These are phyloP conservation scores for Morpho deidamia DNA, from an alignment of 2,888 invertebrate species.

Conservation along the genomic window DNA sequence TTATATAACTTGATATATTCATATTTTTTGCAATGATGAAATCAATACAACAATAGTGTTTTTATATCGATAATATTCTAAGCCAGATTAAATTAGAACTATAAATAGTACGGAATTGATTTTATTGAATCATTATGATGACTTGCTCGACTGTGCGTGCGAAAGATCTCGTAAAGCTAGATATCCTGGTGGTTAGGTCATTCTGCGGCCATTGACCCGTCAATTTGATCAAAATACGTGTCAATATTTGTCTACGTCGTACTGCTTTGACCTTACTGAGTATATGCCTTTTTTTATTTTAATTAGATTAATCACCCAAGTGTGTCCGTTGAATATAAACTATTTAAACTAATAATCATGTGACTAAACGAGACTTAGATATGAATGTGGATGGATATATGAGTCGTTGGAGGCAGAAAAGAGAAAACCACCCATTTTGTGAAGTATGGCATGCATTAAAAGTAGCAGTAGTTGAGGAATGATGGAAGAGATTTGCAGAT, in stretches of 20 bases:
- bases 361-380: no score
- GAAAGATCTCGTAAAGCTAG: slow-evolving; percentile 44
- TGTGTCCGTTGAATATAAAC: no score
- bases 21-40: background rate
- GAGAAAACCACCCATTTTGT: no score
- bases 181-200: slow-evolving; percentile 54
- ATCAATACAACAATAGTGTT: background rate
- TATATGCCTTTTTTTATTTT: background rate
- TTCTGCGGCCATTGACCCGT: slow-evolving; percentile 39
- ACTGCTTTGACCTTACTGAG: slow-evolving; percentile 12
- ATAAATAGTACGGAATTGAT: slow-evolving; percentile 10
- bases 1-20: no score
- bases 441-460: no score
- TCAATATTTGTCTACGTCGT: slow-evolving; percentile 12
- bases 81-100: slow-evolving; percentile 1
- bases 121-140: slow-evolving; percentile 39
- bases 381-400: no score
- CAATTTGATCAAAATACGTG: slow-evolving; percentile 28
- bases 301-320: background rate
- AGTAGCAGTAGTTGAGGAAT: no score
- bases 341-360: no score
- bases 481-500: no score
- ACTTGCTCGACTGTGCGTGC: slow-evolving; percentile 47
- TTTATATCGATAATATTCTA: background rate
- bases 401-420: no score